Conservation (phyloP, 2,888 invertebrate genomes). For the Argynnis bischoffii region DNA sequence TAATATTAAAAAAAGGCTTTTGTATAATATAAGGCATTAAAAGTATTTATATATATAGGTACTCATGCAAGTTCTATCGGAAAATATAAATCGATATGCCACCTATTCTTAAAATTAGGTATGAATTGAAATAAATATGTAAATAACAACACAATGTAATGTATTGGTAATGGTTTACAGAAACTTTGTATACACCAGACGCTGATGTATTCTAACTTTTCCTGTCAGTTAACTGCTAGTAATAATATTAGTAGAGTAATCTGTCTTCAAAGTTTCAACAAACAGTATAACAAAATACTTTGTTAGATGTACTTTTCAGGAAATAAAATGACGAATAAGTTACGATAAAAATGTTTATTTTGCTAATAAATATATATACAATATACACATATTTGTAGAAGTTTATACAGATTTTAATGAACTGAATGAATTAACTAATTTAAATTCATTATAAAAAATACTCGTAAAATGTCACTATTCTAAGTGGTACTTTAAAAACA, state of each 20-base stretch:
- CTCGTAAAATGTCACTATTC: no score
- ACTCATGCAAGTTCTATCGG: no score
- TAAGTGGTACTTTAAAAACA: background rate
- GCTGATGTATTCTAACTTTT: conserved; percentile 41
- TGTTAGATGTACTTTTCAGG: background rate
- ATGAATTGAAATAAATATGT: conserved; percentile 7
- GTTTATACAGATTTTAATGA: background rate
- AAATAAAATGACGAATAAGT: background rate
- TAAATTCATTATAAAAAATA: background rate
- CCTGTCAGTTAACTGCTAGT: conserved; percentile 38
- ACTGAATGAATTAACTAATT: background rate
- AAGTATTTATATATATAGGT: no score
- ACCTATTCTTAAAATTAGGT: background rate
- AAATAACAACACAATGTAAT: background rate
- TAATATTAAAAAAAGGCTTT: no score
- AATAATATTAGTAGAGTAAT: conserved; percentile 42
- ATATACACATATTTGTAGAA: background rate
- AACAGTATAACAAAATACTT: conserved; percentile 31
- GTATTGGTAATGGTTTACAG: background rate
- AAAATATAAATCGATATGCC: no score
- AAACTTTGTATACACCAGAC: conserved; percentile 37
- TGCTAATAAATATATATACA: no score
- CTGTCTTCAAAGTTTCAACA: conserved; percentile 41
- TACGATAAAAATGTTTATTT: background rate
- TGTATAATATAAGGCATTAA: no score